phyloP scores from a whole-genome alignment of 2,888 invertebrate genomes.

The Latrodectus hesperus region DNA sequence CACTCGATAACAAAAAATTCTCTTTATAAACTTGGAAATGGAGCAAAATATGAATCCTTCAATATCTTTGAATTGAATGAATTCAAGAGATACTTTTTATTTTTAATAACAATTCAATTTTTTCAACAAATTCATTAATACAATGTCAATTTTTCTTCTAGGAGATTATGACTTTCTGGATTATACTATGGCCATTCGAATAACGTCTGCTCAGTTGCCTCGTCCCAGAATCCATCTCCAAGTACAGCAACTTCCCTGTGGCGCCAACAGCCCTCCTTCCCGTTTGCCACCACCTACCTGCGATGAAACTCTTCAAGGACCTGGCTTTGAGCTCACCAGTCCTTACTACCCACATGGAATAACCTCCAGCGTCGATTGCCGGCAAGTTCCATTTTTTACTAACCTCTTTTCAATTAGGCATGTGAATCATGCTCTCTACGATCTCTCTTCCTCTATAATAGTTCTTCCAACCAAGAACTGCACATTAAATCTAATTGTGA shows the following conservation, averaged over 20 bases:
- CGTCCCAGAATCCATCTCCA: slow-evolving; percentile 71
- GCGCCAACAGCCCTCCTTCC: slow-evolving; percentile 23
- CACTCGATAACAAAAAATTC: too few species aligned
- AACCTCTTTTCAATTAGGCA: too few species aligned
- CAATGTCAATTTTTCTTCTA: slow-evolving; percentile 16
- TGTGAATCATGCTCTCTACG: too few species aligned
- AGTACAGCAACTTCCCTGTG: slow-evolving; percentile 71
- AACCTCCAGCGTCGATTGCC: slow-evolving; percentile 66
- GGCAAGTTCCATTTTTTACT: slow-evolving; percentile 2
- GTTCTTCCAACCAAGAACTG: too few species aligned
- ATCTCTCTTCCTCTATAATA: too few species aligned
- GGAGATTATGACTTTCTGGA: slow-evolving; percentile 70
- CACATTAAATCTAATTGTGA: too few species aligned
- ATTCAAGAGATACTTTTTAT: background rate
- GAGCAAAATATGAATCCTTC: too few species aligned
- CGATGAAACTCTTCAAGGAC: slow-evolving; percentile 51
- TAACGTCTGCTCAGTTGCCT: slow-evolving; percentile 67
- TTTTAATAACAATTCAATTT: too few species aligned
- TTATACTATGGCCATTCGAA: slow-evolving; percentile 70
- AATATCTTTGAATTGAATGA: too few species aligned
- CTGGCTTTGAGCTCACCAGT: slow-evolving; percentile 68
- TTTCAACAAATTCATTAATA: background rate
- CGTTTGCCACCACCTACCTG: slow-evolving; percentile 48
- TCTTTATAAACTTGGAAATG: too few species aligned
- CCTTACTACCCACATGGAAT: slow-evolving; percentile 70